Evolutionary conservation across 2,797 vertebrate genomes (phyloP), one percentile per base, ranked within the genome.

Genomic region (Cyprinodon diabolis): DNA sequence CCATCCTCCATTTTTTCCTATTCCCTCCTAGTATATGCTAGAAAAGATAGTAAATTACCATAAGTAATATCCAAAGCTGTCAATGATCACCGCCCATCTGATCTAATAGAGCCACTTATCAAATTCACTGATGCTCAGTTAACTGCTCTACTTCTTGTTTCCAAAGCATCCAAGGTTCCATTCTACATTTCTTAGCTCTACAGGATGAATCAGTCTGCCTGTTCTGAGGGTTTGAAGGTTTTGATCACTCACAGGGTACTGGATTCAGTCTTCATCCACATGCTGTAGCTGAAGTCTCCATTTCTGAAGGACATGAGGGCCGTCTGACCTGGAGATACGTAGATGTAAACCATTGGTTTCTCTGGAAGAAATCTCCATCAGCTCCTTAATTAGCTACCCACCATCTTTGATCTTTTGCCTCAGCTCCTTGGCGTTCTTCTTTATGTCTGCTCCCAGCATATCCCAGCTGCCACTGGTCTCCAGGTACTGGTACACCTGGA

Each of bases 401-500:
- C 98, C 97, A 72, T 96, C 89, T 80, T 80, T 95, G 82, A 99
- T 95, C 89, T 35, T 84, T 12, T 6, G 19, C 15, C 3, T 84
- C 86, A 98, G 71, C 1, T 82, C 55, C 3, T 86, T 65, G 21
- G 92, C 87, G 60, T 74, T 87, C 4, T 19, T 85, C 5, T 84
- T 14, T 66, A 89, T 66, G 55, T 94, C 71, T 0, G 72, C 19
- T 9, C 93, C 92, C 81, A 98, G 84, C 3, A 95, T 10, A 3
- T 81, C 37, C 98, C 98, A 99, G 48, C 78, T 85, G 0, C 87
- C 1, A 0, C 92, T 93, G 1, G 84, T 78, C 82, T 97, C 96
- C 90, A 99, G 89, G 88, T 96, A 97, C 49, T 80, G 94, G 68
- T 93, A 98, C 10, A 97, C 91, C 40, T 96, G 96, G 62, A 95